Evolutionary conservation across 2,797 vertebrate species (phyloP), one percentile per base, ranked within the genome.

Genomic region (Sciurus vulgaris): DNA sequence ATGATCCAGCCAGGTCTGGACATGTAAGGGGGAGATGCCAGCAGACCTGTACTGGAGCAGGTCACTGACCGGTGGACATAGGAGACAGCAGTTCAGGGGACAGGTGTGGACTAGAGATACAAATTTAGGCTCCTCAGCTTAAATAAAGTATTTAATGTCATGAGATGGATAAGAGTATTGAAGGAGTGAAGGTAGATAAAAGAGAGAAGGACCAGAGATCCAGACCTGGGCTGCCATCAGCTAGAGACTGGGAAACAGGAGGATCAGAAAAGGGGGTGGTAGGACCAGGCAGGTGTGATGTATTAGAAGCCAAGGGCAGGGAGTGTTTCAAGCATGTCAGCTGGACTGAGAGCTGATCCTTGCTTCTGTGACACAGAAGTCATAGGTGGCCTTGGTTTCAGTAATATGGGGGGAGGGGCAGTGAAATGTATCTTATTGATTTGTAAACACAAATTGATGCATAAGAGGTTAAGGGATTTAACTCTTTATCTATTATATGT

Each of bases 391-490:
- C 35, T 33, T 79, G 59, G 61, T 44, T 65, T 82, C n/a, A 26
- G n/a, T 10, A 51, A 38, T 24, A 56, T 33, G 35, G 28, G n/a
- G 9, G 9, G 26, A 11, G 9, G 18, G 22, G 15, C n/a, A 10
- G 54, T n/a, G 49, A 83, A 86, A 67, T 67, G 11, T 17, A 14
- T 63, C 74, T 28, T 30, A 84, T 1, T 44, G 70, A 81, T 84
- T 83, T 69, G 14, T 30, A 76, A 89, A 89, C 93, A 47, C 18
- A n/a, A 47, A 59, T 24, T 91, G 69, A 86, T 86, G 92, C 83
- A 63, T 73, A 70, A 65, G 65, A 82, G 51, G 73, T 28, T 65
- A 86, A 96, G 65, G 26, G 51, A 47, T 38, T 86, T 83, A 95
- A 89, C 78, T 83, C 51, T 77, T 93, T 87, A 44, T 44, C n/a